These are phyloP conservation scores for Silurus meridionalis DNA, from an alignment of 2,113 vertebrate genomes.

Conservation along the genomic window DNA sequence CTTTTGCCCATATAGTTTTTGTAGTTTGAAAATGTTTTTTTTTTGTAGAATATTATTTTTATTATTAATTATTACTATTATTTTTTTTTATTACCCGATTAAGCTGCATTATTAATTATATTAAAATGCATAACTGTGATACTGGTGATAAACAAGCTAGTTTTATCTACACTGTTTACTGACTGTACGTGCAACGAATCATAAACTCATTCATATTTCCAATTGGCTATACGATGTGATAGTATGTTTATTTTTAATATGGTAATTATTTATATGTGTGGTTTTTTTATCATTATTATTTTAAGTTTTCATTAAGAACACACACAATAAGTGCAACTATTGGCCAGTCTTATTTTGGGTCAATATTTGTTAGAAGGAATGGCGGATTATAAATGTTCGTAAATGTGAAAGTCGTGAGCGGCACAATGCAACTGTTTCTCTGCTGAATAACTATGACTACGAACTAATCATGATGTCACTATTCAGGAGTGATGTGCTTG, in stretches of 20 bases:
- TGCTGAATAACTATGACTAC: background rate
- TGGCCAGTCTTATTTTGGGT: background rate
- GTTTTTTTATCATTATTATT: background rate
- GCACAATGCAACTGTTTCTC: background rate
- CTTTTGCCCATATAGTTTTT: no score
- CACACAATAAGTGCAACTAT: background rate
- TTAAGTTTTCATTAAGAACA: background rate
- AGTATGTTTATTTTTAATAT: background rate
- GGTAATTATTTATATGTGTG: background rate
- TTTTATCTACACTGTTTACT: background rate
- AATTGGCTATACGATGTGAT: background rate
- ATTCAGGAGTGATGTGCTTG: background rate
- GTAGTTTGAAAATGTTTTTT: no score
- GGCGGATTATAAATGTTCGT: background rate
- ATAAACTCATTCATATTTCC: background rate
- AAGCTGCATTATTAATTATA: background rate
- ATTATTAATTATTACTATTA: no score
- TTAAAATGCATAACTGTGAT: background rate
- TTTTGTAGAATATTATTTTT: no score
- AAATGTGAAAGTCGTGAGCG: background rate
- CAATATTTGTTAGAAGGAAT: background rate
- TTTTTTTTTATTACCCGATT: background rate
- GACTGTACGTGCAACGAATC: background rate
- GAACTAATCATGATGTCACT: background rate
- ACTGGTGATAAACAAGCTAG: background rate